Evolutionary conservation across 1,140 invertebrate genomes (phyloP), one percentile per base, ranked within the genome.

Genomic region (Diachasmimorpha longicaudata): DNA sequence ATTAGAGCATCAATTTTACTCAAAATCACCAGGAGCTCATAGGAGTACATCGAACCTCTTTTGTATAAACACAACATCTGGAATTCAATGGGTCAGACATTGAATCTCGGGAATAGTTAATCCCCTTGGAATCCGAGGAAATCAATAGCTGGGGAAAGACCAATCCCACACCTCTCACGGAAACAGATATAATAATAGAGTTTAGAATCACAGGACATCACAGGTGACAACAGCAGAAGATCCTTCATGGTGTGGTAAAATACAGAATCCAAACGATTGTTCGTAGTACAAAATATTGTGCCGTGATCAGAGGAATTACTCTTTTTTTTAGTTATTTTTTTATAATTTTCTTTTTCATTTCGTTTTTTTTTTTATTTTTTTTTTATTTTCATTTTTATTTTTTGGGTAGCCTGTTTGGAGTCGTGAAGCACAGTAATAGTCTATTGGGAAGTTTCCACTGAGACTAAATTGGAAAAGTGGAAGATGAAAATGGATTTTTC

Each of bases 311-410:
- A 4, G 58, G 23, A 19, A 70, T 39, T 69, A 63, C 55, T 36
- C 74, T 72, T 75, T 68, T 31, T n/a, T 75, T 72, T 75, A 48
- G 21, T 48, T 70, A 19, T 55, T 73, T 78, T 63, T n/a, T 68
- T 37, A 16, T 58, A 58, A 71, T 74, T 74, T 58, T 76, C 78
- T 31, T 74, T 76, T 74, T 67, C 66, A 58, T 78, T 78, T 72
- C 75, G 78, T 77, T 78, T 74, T 63, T 63, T 76, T 52, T 74
- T 37, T 58, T 52, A 69, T 63, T 66, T 39, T 6, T 71, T 80
- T 77, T 78, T 74, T 58, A 55, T 76, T 73, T 73, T 68, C n/a
- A 66, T 52, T 74, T 37, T 58, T 52, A 69, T 63, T 66, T 52
- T 71, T 74, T 37, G 14, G 75, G 31, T 48, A 58, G 21, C n/a